These are phyloP conservation scores for Amphipyra tragopoginis DNA, from an alignment of 2,888 invertebrate species.

Conservation along the genomic window DNA sequence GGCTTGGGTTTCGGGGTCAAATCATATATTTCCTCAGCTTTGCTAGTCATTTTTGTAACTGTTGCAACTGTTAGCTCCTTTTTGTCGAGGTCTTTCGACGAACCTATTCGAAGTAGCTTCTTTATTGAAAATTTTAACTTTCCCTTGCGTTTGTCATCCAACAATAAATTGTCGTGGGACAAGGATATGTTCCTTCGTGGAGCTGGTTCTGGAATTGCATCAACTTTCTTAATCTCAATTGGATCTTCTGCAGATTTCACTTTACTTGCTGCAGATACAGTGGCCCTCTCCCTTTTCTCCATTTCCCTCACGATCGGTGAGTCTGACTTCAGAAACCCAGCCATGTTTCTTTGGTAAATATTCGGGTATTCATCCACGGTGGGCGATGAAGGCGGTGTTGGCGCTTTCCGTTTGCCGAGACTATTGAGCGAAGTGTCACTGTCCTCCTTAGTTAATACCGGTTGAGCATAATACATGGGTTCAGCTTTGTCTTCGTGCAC, in stretches of 20 bases:
- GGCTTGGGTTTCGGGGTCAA: conserved; percentile 92
- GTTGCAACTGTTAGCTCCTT: conserved; percentile 82
- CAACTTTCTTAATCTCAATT: conserved; percentile 73
- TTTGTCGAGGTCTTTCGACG: conserved; percentile 92
- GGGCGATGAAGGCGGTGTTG: conserved; percentile 92
- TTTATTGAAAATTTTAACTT: conserved; percentile 94
- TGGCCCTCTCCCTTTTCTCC: conserved; percentile 93
- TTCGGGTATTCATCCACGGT: conserved; percentile 86
- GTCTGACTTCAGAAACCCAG: conserved; percentile 90
- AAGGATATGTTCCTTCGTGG: conserved; percentile 93
- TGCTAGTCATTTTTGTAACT: conserved; percentile 85
- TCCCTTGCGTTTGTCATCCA: conserved; percentile 92
- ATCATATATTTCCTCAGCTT: conserved; percentile 89
- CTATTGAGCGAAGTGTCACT: conserved; percentile 88
- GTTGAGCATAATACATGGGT: conserved; percentile 84
- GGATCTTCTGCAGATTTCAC: conserved; percentile 74
- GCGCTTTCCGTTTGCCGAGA: conserved; percentile 93
- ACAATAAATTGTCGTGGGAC: conserved; percentile 93
- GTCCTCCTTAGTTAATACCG: conserved; percentile 89
- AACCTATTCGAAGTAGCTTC: conserved; percentile 95
- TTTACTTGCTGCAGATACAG: conserved; percentile 72
- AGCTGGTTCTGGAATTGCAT: conserved; percentile 91
- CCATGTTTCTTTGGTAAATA: conserved; percentile 91
- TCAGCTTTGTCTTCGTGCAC: conserved; percentile 81
- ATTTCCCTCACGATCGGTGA: conserved; percentile 93